A percentile compares a stretch with the other conserved stretches of the same genome.
phyloP scores from a whole-genome alignment of 2,797 vertebrate species.

The Gouania willdenowi region DNA sequence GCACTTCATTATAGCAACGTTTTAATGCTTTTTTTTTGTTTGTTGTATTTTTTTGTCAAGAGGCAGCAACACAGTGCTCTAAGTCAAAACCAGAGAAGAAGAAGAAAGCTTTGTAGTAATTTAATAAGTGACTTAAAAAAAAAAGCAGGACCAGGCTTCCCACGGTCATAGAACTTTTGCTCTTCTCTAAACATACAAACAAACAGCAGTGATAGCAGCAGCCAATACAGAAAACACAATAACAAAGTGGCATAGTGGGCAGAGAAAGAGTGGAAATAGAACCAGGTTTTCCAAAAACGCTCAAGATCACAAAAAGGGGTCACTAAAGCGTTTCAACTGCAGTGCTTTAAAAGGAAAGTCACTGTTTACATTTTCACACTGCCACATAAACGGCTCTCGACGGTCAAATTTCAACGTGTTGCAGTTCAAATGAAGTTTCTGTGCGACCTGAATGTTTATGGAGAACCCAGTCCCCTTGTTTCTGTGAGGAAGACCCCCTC shows the following conservation, averaged over 20 bases:
- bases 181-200: constrained; percentile 52
- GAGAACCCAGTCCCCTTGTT: constrained; percentile 56
- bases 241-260: constrained; percentile 74
- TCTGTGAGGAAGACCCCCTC: constrained; percentile 54
- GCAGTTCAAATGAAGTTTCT: constrained; percentile 29
- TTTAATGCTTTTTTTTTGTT: constrained; percentile 32
- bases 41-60: constrained; percentile 16
- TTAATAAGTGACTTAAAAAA: constrained; percentile 37
- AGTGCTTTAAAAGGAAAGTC: too few species aligned
- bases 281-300: constrained; percentile 60
- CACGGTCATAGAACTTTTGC: constrained; percentile 56
- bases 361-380: too few species aligned
- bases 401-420: too few species aligned
- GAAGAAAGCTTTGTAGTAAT: constrained; percentile 37
- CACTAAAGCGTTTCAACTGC: too few species aligned
- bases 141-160: constrained; percentile 44
- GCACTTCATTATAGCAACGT: constrained; percentile 70
- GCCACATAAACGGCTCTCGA: too few species aligned
- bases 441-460: too few species aligned
- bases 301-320: too few species aligned
- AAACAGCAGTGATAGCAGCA: constrained; percentile 62
- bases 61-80: constrained; percentile 46
- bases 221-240: constrained; percentile 55
- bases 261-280: constrained; percentile 65
- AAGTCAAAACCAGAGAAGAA: constrained; percentile 37